Conservation (phyloP, 92 coral and sea anemone species). For the Paragorgia papillata region DNA sequence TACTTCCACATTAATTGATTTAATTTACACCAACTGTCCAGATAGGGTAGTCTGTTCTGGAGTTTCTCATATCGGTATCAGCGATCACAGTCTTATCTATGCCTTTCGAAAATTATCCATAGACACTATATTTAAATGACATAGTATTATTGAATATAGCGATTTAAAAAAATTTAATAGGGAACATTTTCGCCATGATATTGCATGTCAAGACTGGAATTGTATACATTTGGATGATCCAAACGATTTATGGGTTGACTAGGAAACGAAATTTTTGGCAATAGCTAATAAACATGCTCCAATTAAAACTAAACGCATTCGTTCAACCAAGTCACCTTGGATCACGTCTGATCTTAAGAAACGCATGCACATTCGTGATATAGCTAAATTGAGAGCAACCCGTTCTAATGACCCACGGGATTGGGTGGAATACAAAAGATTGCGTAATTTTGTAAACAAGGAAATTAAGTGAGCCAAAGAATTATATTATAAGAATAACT, state of each 20-base stretch:
- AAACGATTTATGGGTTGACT: conserved; percentile 49
- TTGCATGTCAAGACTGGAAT: conserved; percentile 46
- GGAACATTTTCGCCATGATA: conserved; percentile 48
- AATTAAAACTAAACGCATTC: conserved; percentile 27
- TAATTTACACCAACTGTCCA: conserved; percentile 51
- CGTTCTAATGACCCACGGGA: background rate
- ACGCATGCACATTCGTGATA: conserved; percentile 42
- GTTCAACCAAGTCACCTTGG: conserved; percentile 59
- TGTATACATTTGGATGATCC: conserved; percentile 29
- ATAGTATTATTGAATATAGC: conserved; percentile 34
- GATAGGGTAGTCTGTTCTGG: conserved; percentile 61
- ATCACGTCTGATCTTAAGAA: conserved; percentile 52
- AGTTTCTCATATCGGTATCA: conserved; percentile 50
- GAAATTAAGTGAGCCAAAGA: conserved; percentile 48
- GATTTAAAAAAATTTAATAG: conserved; percentile 49
- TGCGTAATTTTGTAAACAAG: conserved; percentile 42
- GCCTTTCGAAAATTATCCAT: conserved; percentile 41
- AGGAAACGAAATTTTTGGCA: conserved; percentile 31
- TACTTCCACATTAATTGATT: conserved; percentile 53
- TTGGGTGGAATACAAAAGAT: conserved; percentile 22
- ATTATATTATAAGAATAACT: conserved; percentile 26
- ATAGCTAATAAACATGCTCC: conserved; percentile 54
- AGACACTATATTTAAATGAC: conserved; percentile 16
- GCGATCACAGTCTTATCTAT: conserved; percentile 58
- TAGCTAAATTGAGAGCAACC: background rate